phyloP scores from a whole-genome alignment of 2,888 invertebrate species.

The Hylaea fasciaria region DNA sequence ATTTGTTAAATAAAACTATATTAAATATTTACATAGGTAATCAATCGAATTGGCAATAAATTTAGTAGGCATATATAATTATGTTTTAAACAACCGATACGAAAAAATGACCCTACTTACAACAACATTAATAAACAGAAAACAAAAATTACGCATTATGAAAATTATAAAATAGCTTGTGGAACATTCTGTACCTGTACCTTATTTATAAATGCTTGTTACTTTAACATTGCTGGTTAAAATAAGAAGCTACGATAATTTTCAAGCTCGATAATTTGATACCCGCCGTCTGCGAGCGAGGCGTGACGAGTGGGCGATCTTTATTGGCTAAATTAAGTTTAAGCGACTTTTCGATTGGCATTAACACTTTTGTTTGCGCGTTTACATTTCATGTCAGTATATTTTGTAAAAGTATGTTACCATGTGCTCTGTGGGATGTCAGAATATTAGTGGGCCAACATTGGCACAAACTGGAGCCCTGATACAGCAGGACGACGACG shows the following conservation, averaged over 20 bases:
- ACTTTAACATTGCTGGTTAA: slow-evolving; percentile 32
- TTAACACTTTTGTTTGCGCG: background rate
- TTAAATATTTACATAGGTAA: no score
- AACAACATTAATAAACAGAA: no score
- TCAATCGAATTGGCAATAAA: no score
- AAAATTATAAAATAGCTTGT: background rate
- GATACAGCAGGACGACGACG: no score
- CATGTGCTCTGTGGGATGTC: no score
- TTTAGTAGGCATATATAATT: no score
- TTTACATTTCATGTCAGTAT: background rate
- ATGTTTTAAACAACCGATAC: no score
- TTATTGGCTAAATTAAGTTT: background rate
- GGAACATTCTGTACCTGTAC: background rate
- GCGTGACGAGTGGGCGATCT: background rate
- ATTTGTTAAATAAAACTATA: no score
- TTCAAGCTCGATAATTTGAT: slow-evolving; percentile 21
- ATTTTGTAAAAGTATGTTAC: background rate
- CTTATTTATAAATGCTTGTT: slow-evolving; percentile 8
- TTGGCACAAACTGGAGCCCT: no score
- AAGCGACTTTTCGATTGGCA: background rate
- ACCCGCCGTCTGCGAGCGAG: background rate
- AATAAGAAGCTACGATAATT: slow-evolving; percentile 35
- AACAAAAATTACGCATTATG: no score
- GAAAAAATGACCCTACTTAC: no score
- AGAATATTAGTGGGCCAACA: no score